A percentile compares a stretch with the other conserved stretches of the same genome.
Evolutionary conservation across 2,113 vertebrate species (phyloP).

Genomic region (Rhinolophus ferrumequinum): DNA sequence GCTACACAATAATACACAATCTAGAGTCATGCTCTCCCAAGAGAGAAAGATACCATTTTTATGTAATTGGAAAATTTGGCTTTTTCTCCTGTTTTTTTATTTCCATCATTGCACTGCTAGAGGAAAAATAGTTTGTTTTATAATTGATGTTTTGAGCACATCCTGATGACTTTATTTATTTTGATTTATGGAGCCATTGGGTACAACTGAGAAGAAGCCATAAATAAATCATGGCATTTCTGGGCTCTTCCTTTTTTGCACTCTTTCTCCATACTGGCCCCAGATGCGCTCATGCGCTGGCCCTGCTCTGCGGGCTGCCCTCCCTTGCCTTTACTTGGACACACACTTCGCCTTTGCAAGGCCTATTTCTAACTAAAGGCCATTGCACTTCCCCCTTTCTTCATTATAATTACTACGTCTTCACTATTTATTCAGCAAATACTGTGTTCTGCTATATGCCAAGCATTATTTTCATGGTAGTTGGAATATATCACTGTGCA

Average conservation of each 20-base stretch:
- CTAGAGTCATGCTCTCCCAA: neutral
- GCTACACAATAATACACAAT: neutral
- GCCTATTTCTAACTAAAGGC: neutral
- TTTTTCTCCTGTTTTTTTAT: neutral
- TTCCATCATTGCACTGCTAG: neutral
- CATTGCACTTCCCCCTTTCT: neutral
- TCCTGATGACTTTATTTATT: slow-evolving; percentile 37
- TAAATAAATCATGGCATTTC: neutral
- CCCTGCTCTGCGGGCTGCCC: neutral
- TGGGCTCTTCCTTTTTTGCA: neutral
- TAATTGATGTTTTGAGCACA: neutral
- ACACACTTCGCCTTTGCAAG: neutral
- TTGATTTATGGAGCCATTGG: slow-evolving; percentile 8
- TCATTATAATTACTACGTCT: neutral
- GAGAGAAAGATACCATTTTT: slow-evolving; percentile 14
- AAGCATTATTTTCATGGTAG: slow-evolving; percentile 18
- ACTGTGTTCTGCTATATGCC: neutral
- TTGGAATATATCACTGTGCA: neutral
- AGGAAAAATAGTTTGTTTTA: slow-evolving; percentile 7
- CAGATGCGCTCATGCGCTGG: neutral
- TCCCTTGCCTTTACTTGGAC: neutral
- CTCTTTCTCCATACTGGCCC: neutral
- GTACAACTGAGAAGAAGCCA: neutral
- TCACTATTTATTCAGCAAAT: slow-evolving; percentile 26
- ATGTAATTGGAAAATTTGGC: neutral